Percentiles rank a stretch among this genome's conserved stretches.
phyloP scores from a whole-genome alignment of 2,797 vertebrate genomes.

The Sparidentex hasta region DNA sequence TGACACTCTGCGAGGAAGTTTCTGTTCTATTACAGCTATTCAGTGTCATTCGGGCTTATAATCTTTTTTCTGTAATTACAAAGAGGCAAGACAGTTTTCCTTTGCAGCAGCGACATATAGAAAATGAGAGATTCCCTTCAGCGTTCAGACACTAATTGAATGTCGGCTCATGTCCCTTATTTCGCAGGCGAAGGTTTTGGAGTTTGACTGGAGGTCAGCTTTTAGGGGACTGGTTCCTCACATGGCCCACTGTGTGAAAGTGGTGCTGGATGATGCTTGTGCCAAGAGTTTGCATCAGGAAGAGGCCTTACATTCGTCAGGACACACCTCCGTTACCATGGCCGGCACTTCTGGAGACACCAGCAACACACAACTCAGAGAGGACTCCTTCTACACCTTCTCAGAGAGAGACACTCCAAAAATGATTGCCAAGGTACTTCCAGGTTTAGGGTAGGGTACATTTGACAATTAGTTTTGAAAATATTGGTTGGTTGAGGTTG shows the following conservation, averaged over 20 bases:
- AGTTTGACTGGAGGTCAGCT: constrained; percentile 93
- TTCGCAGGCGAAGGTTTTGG: constrained; percentile 85
- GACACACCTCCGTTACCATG: constrained; percentile 76
- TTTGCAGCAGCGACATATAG: constrained; percentile 1
- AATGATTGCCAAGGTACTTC: constrained; percentile 90
- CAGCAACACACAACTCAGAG: constrained; percentile 75
- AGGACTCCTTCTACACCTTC: constrained; percentile 74
- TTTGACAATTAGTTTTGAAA: background rate
- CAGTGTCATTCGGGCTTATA: constrained; percentile 9
- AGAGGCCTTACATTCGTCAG: constrained; percentile 82
- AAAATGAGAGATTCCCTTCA: constrained; percentile 14
- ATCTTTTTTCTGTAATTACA: constrained; percentile 18
- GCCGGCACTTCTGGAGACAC: constrained; percentile 65
- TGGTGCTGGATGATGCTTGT: constrained; percentile 89
- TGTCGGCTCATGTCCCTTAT: constrained; percentile 46
- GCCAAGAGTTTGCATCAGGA: constrained; percentile 89
- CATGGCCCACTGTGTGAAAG: constrained; percentile 89
- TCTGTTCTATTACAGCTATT: constrained; percentile 16
- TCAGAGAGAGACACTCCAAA: constrained; percentile 89
- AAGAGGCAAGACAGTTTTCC: background rate
- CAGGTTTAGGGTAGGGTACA: background rate
- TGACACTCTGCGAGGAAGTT: constrained; percentile 4
- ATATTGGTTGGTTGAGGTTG: background rate
- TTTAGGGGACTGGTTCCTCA: constrained; percentile 89
- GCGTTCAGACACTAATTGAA: constrained; percentile 25